Conservation (phyloP, 2,888 invertebrate genomes). For the Lymantria dispar region DNA sequence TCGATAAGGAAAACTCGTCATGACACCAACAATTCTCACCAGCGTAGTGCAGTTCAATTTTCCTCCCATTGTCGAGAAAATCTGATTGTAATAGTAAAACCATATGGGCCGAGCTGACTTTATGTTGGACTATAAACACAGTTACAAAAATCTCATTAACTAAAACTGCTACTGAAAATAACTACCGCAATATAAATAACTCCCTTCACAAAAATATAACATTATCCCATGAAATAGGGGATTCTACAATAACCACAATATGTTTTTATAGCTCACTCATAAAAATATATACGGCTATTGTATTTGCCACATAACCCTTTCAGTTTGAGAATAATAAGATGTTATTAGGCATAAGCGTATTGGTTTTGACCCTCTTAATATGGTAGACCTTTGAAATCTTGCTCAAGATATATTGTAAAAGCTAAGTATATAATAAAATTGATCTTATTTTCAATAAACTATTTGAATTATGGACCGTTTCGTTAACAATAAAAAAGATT, state of each 20-base stretch:
- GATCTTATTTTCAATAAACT: not conserved
- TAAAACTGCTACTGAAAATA: not conserved
- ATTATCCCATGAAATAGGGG: conserved; percentile 14
- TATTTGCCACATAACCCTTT: conserved; percentile 18
- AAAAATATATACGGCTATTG: conserved; percentile 40
- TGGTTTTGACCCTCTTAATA: conserved; percentile 23
- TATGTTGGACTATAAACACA: not conserved
- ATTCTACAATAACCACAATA: conserved; percentile 25
- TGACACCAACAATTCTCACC: too few species aligned
- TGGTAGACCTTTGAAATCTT: conserved; percentile 8
- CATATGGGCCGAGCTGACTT: not conserved
- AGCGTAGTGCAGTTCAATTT: too few species aligned
- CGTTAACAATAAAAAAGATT: too few species aligned
- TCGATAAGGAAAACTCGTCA: too few species aligned
- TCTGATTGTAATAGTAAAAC: too few species aligned
- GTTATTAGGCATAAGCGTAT: conserved; percentile 30
- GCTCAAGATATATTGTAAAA: not conserved
- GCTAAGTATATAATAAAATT: not conserved
- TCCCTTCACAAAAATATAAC: conserved; percentile 3
- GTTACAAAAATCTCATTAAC: not conserved
- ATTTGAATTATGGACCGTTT: too few species aligned
- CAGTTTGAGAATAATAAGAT: conserved; percentile 11
- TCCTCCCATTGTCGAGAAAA: too few species aligned
- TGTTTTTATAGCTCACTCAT: conserved; percentile 37
- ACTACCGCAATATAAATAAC: not conserved